Evolutionary conservation across 2,888 invertebrate genomes (phyloP).

Genomic region (Tenthredo mesomela): DNA sequence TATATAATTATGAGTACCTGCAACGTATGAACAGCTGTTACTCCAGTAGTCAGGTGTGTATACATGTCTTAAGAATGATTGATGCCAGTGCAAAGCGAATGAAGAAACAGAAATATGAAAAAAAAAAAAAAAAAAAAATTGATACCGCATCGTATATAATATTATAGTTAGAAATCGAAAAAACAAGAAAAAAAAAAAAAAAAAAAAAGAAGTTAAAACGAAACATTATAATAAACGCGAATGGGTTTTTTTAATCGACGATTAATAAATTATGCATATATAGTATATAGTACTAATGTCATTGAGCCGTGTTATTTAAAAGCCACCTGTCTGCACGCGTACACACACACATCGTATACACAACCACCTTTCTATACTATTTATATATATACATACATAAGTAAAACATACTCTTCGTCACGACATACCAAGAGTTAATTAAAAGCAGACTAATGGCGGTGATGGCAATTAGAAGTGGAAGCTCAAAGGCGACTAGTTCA

Average conservation of each 20-base stretch:
- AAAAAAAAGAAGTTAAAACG: not conserved
- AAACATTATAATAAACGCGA: not conserved
- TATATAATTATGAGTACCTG: not conserved
- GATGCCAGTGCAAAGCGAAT: not conserved
- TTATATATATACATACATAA: too few relatives aligned
- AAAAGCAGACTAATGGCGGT: slow-evolving; percentile 28
- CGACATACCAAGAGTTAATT: slow-evolving; percentile 18
- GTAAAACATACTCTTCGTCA: not conserved
- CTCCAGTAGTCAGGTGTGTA: too few relatives aligned
- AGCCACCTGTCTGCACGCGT: not conserved
- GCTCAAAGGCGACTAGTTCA: slow-evolving; percentile 8
- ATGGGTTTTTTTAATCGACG: not conserved
- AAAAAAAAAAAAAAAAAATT: not conserved
- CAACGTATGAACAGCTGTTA: slow-evolving; percentile 2
- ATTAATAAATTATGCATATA: not conserved
- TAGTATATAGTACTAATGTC: not conserved
- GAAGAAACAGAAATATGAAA: not conserved
- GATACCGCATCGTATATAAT: not conserved
- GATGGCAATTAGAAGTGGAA: slow-evolving; percentile 40
- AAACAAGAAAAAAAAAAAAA: not conserved
- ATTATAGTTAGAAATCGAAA: not conserved
- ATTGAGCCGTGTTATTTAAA: not conserved
- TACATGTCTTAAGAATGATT: not conserved
- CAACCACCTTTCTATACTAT: not conserved
- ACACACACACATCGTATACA: too few relatives aligned